These are phyloP conservation scores for Amphipoea oculea DNA, from an alignment of 2,888 invertebrate species.

Conservation along the genomic window DNA sequence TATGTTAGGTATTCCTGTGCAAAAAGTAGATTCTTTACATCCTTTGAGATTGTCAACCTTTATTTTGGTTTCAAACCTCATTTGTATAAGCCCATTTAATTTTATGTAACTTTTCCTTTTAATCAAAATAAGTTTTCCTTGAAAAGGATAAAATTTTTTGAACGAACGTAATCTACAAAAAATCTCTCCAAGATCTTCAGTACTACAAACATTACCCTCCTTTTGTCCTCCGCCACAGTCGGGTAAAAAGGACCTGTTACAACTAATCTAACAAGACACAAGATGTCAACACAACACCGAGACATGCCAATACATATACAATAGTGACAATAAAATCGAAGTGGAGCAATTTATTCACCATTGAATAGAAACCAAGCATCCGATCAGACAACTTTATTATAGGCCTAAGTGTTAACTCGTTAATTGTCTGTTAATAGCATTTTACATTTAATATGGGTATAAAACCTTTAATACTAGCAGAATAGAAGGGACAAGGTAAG, in stretches of 20 bases:
- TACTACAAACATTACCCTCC: background rate
- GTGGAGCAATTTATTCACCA: conserved; percentile 46
- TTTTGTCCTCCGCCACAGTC: background rate
- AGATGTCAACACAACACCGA: conserved; percentile 29
- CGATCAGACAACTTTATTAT: conserved; percentile 60
- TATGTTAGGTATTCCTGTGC: no score
- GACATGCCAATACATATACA: conserved; percentile 13
- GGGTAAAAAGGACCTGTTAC: background rate
- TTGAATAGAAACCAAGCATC: conserved; percentile 48
- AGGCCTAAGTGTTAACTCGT: conserved; percentile 20
- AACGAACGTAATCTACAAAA: no score
- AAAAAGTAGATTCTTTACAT: no score
- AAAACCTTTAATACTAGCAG: background rate
- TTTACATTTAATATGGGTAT: conserved; percentile 10
- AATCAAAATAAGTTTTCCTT: no score
- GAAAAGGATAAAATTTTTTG: no score
- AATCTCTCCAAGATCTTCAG: no score
- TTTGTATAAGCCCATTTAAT: no score
- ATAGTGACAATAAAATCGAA: conserved; percentile 34
- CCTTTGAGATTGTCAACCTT: no score
- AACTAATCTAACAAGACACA: conserved; percentile 1
- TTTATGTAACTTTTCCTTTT: no score
- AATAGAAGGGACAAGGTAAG: background rate
- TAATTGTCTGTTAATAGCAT: conserved; percentile 30
- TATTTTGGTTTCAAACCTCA: no score